Conservation (phyloP, 2,888 invertebrate genomes). For the Cabera pusaria region DNA sequence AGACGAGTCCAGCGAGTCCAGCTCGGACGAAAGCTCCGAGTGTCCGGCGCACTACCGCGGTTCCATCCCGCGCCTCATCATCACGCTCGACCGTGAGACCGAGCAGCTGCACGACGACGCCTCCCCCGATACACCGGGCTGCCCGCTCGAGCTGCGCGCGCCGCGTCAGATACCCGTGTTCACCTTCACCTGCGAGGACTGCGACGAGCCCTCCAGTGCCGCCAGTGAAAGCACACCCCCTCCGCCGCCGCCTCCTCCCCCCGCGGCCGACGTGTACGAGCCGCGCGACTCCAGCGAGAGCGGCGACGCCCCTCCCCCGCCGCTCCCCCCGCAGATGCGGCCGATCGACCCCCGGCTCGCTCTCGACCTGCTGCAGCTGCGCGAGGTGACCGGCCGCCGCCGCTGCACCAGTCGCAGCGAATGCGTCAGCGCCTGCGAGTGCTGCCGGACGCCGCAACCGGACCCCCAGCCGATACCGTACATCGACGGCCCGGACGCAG, state of each 20-base stretch:
- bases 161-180: constrained; percentile 58
- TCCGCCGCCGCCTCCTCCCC: constrained; percentile 38
- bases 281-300: constrained; percentile 54
- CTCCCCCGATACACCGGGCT: constrained; percentile 69
- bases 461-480: constrained; percentile 69
- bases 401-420: constrained; percentile 68
- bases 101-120: constrained; percentile 64
- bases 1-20: constrained; percentile 71
- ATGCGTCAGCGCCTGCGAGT: constrained; percentile 74
- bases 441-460: constrained; percentile 73
- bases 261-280: constrained; percentile 52
- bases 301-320: constrained; percentile 51
- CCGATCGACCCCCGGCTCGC: constrained; percentile 69
- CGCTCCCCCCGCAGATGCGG: constrained; percentile 68
- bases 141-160: constrained; percentile 54
- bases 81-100: constrained; percentile 69
- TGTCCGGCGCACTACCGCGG: constrained; percentile 57
- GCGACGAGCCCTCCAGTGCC: constrained; percentile 43
- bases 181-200: constrained; percentile 74
- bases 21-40: constrained; percentile 69
- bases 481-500: constrained; percentile 73
- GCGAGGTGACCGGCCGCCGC: constrained; percentile 46
- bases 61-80: constrained; percentile 70
- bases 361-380: constrained; percentile 56
- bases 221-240: constrained; percentile 38